phyloP scores from a whole-genome alignment of 64 coral and sea anemone genomes.

The Hydrozoanthus tunicans region DNA sequence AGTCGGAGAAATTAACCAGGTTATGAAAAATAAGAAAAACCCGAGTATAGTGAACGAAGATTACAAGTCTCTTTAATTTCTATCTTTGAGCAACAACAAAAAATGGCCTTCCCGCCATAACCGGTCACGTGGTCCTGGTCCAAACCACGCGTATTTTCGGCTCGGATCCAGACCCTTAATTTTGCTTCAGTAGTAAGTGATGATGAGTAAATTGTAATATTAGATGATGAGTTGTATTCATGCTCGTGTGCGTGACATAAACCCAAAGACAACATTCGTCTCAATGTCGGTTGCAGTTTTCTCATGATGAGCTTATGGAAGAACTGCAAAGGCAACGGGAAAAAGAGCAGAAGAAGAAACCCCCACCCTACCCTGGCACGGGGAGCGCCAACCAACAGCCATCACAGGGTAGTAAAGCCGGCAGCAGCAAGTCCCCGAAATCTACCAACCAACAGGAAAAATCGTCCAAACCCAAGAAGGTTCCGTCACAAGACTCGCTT shows the following conservation, averaged over 20 bases:
- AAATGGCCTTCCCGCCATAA: too few species aligned
- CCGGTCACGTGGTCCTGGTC: too few species aligned
- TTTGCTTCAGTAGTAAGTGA: too few species aligned
- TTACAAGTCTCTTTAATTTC: too few species aligned
- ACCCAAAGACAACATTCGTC: background rate
- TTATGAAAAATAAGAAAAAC: too few species aligned
- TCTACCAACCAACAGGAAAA: background rate
- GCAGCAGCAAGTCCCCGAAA: background rate
- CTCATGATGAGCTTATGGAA: constrained; percentile 24
- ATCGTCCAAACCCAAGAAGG: constrained; percentile 15
- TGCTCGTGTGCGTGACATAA: background rate
- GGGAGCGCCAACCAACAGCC: background rate
- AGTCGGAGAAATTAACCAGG: too few species aligned
- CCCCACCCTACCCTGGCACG: constrained; percentile 38
- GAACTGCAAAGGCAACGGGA: constrained; percentile 36
- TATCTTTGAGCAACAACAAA: too few species aligned
- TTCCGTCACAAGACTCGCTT: constrained; percentile 43
- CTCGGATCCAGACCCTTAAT: too few species aligned
- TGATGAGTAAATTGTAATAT: too few species aligned
- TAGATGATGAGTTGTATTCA: too few species aligned
- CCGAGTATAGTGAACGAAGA: too few species aligned
- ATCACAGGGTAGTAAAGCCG: background rate
- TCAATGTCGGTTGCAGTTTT: background rate
- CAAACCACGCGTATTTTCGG: too few species aligned
- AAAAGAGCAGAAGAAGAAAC: constrained; percentile 49